A percentile compares a stretch with the other conserved stretches of the same genome.
These are phyloP conservation scores for Synanceia verrucosa DNA, from an alignment of 2,797 vertebrate species.

Conservation along the genomic window DNA sequence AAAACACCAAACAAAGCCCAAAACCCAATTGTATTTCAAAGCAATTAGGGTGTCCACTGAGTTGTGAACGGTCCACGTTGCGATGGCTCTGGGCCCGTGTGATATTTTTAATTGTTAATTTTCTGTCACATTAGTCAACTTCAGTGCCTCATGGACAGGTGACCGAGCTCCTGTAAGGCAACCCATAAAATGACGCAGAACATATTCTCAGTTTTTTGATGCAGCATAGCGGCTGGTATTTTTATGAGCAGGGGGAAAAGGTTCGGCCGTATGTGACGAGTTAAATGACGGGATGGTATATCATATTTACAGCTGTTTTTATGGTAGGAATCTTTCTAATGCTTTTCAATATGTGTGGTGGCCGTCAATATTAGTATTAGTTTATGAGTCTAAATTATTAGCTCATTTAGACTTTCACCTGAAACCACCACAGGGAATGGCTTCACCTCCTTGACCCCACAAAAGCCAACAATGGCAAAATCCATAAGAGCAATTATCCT, in stretches of 20 bases:
- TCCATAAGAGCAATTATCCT: slow-evolving; percentile 73
- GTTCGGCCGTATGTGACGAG: slow-evolving; percentile 23
- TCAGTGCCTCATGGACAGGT: slow-evolving; percentile 71
- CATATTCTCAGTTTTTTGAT: slow-evolving; percentile 47
- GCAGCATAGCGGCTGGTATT: slow-evolving; percentile 20
- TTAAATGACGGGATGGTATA: slow-evolving; percentile 56
- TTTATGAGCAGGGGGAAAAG: slow-evolving; percentile 38
- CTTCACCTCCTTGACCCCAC: slow-evolving; percentile 61
- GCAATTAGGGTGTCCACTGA: slow-evolving; percentile 82
- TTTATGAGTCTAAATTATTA: slow-evolving; percentile 74
- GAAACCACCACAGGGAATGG: slow-evolving; percentile 52
- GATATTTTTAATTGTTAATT: slow-evolving; percentile 83
- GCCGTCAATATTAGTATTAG: slow-evolving; percentile 61
- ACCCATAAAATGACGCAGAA: slow-evolving; percentile 38
- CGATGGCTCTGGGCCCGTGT: slow-evolving; percentile 61
- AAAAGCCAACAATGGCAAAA: slow-evolving; percentile 75
- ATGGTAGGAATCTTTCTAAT: slow-evolving; percentile 51
- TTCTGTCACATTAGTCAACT: slow-evolving; percentile 82
- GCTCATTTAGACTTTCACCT: slow-evolving; percentile 71
- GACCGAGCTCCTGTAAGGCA: slow-evolving; percentile 50
- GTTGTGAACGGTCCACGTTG: slow-evolving; percentile 75
- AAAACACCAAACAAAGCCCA: slow-evolving; percentile 81
- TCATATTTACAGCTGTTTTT: slow-evolving; percentile 69
- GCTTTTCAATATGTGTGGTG: slow-evolving; percentile 44
- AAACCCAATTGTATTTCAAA: slow-evolving; percentile 81